Percentiles rank a stretch among this genome's conserved stretches.
Conservation (phyloP, 53 echinoderm and acorn worm genomes). For the Stichopus horrens region DNA sequence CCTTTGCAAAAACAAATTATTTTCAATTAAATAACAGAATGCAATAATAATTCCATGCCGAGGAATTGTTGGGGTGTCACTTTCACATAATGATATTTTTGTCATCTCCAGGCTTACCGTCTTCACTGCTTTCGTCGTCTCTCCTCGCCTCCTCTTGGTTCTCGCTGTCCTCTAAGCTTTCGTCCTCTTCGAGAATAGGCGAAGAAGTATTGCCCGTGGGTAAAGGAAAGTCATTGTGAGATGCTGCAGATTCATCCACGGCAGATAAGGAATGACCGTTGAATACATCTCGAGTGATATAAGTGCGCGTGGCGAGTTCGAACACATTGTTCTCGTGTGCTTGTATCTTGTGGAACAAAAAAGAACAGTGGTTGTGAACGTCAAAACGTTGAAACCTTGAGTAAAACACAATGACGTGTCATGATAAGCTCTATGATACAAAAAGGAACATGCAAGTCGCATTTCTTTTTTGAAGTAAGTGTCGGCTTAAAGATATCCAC, state of each 20-base stretch:
- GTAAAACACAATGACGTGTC: no score
- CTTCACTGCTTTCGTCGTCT: slow-evolving; percentile 58
- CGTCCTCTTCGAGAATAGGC: background rate
- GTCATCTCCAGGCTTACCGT: slow-evolving; percentile 33
- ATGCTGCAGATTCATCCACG: background rate
- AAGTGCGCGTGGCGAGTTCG: slow-evolving; percentile 64
- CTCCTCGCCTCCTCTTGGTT: background rate
- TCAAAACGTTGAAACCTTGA: no score
- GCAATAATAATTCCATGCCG: background rate
- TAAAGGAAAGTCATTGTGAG: background rate
- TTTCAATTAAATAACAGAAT: background rate
- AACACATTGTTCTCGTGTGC: slow-evolving; percentile 77
- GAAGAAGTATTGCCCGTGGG: background rate
- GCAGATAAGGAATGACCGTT: slow-evolving; percentile 24
- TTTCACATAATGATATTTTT: background rate
- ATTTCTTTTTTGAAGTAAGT: no score
- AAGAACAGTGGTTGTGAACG: background rate
- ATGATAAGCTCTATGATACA: no score
- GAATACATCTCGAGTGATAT: slow-evolving; percentile 45
- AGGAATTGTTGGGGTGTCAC: background rate
- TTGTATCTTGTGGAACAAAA: slow-evolving; percentile 47
- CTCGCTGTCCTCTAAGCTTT: background rate
- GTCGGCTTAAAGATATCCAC: no score
- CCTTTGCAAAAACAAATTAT: background rate
- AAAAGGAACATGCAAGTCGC: no score